A percentile compares a stretch with the other conserved stretches of the same genome.
These are phyloP conservation scores for Psittacula cyanocephala DNA, from an alignment of 2,113 vertebrate genomes.

Conservation along the genomic window DNA sequence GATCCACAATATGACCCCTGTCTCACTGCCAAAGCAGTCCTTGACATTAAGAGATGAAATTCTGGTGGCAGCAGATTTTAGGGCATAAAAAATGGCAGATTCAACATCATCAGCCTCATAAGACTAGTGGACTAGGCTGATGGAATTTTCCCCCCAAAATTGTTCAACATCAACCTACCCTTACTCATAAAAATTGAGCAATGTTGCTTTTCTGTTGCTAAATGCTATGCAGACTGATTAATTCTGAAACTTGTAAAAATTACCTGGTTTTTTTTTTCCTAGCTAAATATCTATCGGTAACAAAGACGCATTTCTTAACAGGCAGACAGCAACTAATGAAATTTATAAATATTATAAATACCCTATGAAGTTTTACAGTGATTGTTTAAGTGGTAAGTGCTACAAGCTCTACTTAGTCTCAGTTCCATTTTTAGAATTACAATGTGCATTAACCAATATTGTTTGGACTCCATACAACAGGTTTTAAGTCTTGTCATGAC, in stretches of 20 bases:
- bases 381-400: background rate
- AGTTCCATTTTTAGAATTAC: background rate
- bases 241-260: background rate
- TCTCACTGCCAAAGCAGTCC: conserved; percentile 37
- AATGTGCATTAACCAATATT: background rate
- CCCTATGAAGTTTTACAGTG: background rate
- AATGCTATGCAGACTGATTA: background rate
- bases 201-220: background rate
- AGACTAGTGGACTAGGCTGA: background rate
- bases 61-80: conserved; percentile 5
- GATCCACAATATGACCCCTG: conserved; percentile 5
- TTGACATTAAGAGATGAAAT: conserved; percentile 23
- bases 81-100: background rate
- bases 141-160: background rate
- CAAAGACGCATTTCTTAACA: background rate
- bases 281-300: background rate
- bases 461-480: background rate
- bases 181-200: background rate
- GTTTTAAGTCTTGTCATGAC: background rate
- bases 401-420: background rate
- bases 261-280: background rate
- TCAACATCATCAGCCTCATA: background rate
- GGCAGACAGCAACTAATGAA: background rate
- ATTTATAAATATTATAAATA: background rate
- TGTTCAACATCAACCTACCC: background rate